phyloP scores from a whole-genome alignment of 2,113 vertebrate species.

The Phoxinus phoxinus region DNA sequence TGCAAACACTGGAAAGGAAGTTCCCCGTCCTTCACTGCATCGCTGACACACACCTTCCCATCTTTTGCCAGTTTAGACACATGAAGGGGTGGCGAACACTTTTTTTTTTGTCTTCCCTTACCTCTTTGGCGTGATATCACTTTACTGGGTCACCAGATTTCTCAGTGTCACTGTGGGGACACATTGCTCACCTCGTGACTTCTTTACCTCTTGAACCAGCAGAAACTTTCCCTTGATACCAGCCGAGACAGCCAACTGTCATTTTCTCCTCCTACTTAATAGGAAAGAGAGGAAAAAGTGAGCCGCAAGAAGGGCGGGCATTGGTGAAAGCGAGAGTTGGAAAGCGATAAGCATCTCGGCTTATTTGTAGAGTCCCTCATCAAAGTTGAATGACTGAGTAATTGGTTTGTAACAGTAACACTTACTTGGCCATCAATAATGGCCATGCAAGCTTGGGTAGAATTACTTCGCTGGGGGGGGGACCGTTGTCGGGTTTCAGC shows the following conservation, averaged over 20 bases:
- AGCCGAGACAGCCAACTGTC: constrained; percentile 70
- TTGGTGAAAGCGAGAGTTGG: constrained; percentile 56
- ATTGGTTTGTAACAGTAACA: constrained; percentile 85
- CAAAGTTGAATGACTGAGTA: constrained; percentile 82
- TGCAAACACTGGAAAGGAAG: constrained; percentile 41
- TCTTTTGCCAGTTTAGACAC: constrained; percentile 26
- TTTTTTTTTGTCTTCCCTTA: constrained; percentile 36
- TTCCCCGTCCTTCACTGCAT: constrained; percentile 49
- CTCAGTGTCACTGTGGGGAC: constrained; percentile 71
- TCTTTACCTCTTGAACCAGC: constrained; percentile 76
- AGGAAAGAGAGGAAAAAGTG: constrained; percentile 44
- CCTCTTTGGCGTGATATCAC: constrained; percentile 68
- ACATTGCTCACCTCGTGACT: constrained; percentile 73
- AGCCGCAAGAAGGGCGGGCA: constrained; percentile 45
- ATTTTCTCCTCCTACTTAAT: constrained; percentile 69
- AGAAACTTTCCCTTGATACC: constrained; percentile 53
- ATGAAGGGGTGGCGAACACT: constrained; percentile 55
- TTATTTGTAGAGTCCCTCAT: constrained; percentile 77
- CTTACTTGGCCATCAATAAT: constrained; percentile 82
- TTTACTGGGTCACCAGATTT: constrained; percentile 79
- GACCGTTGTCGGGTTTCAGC: constrained; percentile 65
- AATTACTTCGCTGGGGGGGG: constrained; percentile 66
- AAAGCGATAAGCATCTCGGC: constrained; percentile 73
- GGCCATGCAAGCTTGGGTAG: constrained; percentile 68
- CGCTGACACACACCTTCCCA: constrained; percentile 58